Base-by-base conservation (phyloP, 2,797 vertebrate genomes). In the Cynodonichthys magdalenae region DNA sequence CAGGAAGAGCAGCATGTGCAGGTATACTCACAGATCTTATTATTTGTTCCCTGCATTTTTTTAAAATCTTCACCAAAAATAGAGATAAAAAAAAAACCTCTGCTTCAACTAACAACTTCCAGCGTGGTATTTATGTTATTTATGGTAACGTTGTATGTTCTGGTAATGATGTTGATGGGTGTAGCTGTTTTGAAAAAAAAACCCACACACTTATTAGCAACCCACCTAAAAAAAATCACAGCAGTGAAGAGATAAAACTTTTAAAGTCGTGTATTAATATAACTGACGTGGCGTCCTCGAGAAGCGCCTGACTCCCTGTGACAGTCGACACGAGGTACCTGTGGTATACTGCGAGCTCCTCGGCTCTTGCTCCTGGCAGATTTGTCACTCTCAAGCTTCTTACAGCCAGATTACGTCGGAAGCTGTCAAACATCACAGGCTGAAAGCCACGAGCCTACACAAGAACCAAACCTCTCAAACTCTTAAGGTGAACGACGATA, bases 1-100 rank as follows among this genome's bases (percentile, higher is more conserved):
- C 76, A 95, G 97, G 53, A 99, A 99, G 87, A 96, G 96, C 91
- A 99, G 96, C 91, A 95, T 98, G 95, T 98, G 97, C 95, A 98
- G 97, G 97, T 96, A 65, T 15, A 7, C 18, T 27, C 45, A 12
- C 31, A 20, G 36, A 36, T 36, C 42, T 17, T 18, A 31, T 18
- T 39, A 8, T 53, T 8, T 27, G 34, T 50, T 57, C 36, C n/a
- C 36, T 24, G 48, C 41, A 17, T 24, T 39, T 24, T 39, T 39
- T 45, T 41, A 56, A 61, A 49, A n/a, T 2, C 20, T 29, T 41
- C 42, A 24, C 29, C 14, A 65, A 59, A 55, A 61, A 24, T 51
- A 52, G 46, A 56, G 54, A 1, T 24, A 48, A 48, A 46, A 56
- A 9, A 36, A 36, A 56, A 31, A 8, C 28, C 27, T 44, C 41